Evolutionary conservation across 1,140 invertebrate genomes (phyloP).

Genomic region (Apis dorsata): DNA sequence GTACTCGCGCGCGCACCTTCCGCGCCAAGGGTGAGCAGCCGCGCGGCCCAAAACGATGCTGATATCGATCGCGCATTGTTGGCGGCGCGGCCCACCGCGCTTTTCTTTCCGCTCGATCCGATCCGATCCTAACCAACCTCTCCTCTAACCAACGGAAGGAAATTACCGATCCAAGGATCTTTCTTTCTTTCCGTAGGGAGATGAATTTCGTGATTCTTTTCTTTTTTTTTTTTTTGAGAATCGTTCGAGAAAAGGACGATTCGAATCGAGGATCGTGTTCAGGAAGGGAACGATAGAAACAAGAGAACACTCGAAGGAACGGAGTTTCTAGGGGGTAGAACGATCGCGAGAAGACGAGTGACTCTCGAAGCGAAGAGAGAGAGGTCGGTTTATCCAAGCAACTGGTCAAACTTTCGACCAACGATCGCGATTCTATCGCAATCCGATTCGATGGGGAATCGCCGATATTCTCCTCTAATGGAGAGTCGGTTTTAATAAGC

Average conservation of each 20-base stretch:
- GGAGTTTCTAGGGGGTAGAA: no score
- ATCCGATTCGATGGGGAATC: neutral
- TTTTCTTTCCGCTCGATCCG: conserved; percentile 8
- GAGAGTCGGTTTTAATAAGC: conserved; percentile 21
- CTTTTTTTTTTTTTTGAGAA: no score
- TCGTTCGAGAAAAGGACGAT: no score
- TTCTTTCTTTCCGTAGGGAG: no score
- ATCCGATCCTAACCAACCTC: neutral
- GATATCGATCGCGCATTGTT: conserved; percentile 41
- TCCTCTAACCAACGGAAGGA: conserved; percentile 1
- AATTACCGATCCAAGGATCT: conserved; percentile 25
- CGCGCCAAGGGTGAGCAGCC: neutral
- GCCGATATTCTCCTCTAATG: neutral
- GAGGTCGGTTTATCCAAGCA: conserved; percentile 8
- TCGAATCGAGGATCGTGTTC: no score
- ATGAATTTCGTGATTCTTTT: no score
- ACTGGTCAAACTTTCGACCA: neutral
- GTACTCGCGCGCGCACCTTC: conserved; percentile 8
- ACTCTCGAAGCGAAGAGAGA: neutral
- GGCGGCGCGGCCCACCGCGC: neutral
- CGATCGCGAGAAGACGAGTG: neutral
- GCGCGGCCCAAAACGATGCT: conserved; percentile 26
- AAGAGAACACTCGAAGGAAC: neutral
- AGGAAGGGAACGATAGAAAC: neutral
- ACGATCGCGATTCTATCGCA: neutral